These are phyloP conservation scores for Calyptommatus sinebrachiatus DNA, from an alignment of 2,113 vertebrate species.

Conservation along the genomic window DNA sequence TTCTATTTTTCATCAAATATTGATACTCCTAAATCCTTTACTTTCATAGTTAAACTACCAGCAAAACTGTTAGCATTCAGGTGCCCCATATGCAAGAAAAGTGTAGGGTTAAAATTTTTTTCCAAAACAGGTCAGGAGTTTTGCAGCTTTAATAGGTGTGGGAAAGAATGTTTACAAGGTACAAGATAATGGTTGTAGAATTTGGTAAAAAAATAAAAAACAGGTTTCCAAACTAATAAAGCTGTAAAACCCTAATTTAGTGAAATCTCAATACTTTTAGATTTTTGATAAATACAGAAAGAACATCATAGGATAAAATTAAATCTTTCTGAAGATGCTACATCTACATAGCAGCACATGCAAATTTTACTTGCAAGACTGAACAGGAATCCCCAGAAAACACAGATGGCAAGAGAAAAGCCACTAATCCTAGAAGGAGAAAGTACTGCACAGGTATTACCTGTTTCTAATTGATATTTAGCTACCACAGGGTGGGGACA, in stretches of 20 bases:
- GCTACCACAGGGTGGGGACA: neutral
- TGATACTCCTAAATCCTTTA: neutral
- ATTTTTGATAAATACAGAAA: neutral
- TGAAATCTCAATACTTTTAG: neutral
- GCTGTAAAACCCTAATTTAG: no score
- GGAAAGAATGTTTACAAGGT: no score
- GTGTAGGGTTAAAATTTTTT: no score
- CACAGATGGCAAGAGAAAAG: neutral
- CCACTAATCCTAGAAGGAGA: neutral
- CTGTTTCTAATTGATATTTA: neutral
- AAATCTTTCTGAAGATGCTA: no score
- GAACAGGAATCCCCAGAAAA: neutral
- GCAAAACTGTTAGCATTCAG: neutral
- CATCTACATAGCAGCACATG: neutral
- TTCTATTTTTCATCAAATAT: neutral
- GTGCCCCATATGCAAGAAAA: neutral
- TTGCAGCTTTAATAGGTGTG: no score
- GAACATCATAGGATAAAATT: neutral
- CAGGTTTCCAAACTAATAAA: no score
- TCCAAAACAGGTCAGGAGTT: no score
- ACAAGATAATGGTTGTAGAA: no score
- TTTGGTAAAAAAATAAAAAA: no score
- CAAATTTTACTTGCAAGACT: neutral
- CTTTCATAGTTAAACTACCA: neutral
- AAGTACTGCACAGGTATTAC: neutral